Evolutionary conservation across 2,797 vertebrate genomes (phyloP), one percentile per base, ranked within the genome.

Genomic region (Lepus townsendii): DNA sequence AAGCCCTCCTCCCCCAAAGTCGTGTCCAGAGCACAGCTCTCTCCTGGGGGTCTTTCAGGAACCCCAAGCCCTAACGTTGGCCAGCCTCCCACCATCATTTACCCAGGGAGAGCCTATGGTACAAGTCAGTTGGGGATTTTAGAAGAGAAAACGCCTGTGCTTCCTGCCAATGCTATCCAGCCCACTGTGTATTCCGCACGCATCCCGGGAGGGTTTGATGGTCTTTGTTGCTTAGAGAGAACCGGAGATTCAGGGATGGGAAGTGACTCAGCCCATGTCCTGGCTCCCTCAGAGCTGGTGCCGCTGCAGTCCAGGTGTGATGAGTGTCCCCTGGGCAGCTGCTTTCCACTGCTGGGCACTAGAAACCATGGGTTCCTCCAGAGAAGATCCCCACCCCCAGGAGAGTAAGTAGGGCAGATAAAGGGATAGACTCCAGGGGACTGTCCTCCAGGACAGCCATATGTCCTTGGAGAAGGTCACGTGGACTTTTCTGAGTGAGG

Each of bases 401-500:
- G 11, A 30, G 72, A 83, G 30, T 47, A 63, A 32, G 38, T 24
- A 27, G n/a, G n/a, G 26, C 8, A 54, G 42, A 22, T 16, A 17
- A 83, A 92, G 79, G 50, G 57, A 42, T 13, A 65, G 62, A 38
- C 5, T 17, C 19, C 17, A 32, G 30, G 19, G 27, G n/a, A 4
- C 16, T 65, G 38, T 24, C 76, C 26, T 57, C n/a, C 30, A 22
- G 16, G 1, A 13, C 20, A 78, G 63, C 35, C 4, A 0, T 11
- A 4, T 87, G 95, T 32, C 95, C 95, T 95, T 95, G 83, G 63
- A 52, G 50, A 85, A 86, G 35, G 47, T 69, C 17, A 47, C 92
- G 92, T 94, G 71, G 96, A 72, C 83, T 94, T 91, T 83, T 75
- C 85, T 77, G 75, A 83, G 65, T 26, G 50, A 93, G 82, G 69